A percentile compares a stretch with the other conserved stretches of the same genome.
These are phyloP conservation scores for Acrobasis consociella DNA, from an alignment of 2,888 invertebrate species.

Conservation along the genomic window DNA sequence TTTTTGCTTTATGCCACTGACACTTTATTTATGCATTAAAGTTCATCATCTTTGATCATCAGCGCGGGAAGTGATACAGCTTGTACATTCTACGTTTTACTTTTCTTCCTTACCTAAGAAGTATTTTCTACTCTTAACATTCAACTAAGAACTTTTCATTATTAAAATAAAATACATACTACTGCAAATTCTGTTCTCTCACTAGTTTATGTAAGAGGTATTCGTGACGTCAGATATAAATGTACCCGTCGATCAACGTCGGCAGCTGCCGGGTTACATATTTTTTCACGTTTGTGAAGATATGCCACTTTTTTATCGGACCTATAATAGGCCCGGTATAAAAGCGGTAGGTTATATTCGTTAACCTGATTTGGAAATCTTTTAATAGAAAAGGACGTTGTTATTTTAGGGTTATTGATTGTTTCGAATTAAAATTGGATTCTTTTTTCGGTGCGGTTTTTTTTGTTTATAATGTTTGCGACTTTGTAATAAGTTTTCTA, in stretches of 20 bases:
- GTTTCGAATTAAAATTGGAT: not conserved
- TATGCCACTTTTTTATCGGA: constrained; percentile 3
- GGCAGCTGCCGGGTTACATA: constrained; percentile 7
- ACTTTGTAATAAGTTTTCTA: not conserved
- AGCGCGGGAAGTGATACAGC: no score
- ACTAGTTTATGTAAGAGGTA: constrained; percentile 5
- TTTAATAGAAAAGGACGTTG: not conserved
- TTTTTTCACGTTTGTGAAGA: constrained; percentile 17
- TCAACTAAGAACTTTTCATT: no score
- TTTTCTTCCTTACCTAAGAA: no score
- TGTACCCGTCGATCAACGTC: constrained; percentile 23
- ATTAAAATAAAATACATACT: not conserved
- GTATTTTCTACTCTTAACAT: no score
- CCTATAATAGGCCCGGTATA: not conserved
- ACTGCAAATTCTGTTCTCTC: not conserved
- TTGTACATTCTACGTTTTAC: no score
- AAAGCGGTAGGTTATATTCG: no score
- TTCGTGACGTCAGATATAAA: constrained; percentile 8
- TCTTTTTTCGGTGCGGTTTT: not conserved
- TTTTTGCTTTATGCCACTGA: no score
- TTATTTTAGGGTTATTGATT: not conserved
- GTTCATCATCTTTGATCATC: no score
- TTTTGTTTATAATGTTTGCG: not conserved
- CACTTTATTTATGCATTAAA: no score
- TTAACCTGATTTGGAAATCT: not conserved